Conservation (phyloP, 1,140 invertebrate species). For the Drosophila biarmipes region DNA sequence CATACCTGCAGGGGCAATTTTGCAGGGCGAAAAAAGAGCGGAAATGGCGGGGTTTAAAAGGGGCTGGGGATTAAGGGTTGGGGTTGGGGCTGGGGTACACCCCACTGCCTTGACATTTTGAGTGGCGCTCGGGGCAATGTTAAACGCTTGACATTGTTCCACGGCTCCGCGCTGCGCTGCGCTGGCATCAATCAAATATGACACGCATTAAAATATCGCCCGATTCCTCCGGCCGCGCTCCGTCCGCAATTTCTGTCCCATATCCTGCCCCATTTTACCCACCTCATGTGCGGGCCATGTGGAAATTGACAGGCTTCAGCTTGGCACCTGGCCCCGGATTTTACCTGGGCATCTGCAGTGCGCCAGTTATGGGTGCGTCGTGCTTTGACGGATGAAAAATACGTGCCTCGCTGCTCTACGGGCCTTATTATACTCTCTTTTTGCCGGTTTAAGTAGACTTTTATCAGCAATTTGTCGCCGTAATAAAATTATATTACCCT, state of each 20-base stretch:
- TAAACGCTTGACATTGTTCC: slow-evolving; percentile 81
- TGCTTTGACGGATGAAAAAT: slow-evolving; percentile 35
- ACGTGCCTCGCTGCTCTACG: slow-evolving; percentile 17
- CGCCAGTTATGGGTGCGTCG: slow-evolving; percentile 25
- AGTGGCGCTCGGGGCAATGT: slow-evolving; percentile 69
- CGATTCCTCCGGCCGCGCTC: slow-evolving; percentile 20
- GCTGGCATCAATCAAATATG: slow-evolving; percentile 80
- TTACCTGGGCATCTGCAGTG: slow-evolving; percentile 29
- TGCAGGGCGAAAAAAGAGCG: slow-evolving; percentile 28
- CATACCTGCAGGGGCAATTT: slow-evolving; percentile 76
- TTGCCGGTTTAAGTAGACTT: not conserved
- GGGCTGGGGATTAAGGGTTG: too few relatives aligned
- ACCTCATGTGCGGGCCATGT: slow-evolving; percentile 33
- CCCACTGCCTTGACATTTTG: slow-evolving; percentile 48
- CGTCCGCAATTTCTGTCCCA: not conserved
- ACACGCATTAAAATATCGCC: slow-evolving; percentile 79
- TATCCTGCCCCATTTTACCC: slow-evolving; percentile 2
- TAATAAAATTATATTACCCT: not conserved
- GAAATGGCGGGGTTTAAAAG: slow-evolving; percentile 10
- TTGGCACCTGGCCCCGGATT: slow-evolving; percentile 27
- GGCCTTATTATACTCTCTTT: slow-evolving; percentile 29
- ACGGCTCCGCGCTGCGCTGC: slow-evolving; percentile 12
- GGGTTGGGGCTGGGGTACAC: not conserved
- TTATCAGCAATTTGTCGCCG: not conserved
- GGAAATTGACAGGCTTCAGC: slow-evolving; percentile 47